Base-by-base conservation (phyloP, 2,888 invertebrate genomes). In the Pammene fasciana region DNA sequence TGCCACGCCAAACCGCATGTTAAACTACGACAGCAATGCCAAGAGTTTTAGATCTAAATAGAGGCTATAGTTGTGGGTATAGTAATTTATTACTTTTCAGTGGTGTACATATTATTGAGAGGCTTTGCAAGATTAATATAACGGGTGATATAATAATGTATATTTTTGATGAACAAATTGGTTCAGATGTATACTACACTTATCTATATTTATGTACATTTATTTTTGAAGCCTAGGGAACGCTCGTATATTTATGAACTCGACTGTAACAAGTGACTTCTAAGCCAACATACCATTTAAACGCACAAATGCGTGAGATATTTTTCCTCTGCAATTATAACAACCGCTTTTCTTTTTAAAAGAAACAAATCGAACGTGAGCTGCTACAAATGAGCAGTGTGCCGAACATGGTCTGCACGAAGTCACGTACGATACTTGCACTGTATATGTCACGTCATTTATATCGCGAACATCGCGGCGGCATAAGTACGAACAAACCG, bases 341-440 rank as follows among this genome's bases (percentile, higher is more conserved):
- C 34, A 46, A 59, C 10, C 5, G 5, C 11, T 13, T 11, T 11
- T 10, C 46, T 59, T n/a, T 26, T 13, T 34, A 36, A 61, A 48
- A 18, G 14, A 38, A 50, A 38, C 61, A 38, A 38, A 48, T 60
- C 16, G 61, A 38, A 50, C 61, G 61, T 38, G 61, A 36, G 11
- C 48, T 36, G 48, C 61, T 38, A 62, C 38, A 52, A 62, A 62
- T 52, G 62, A 62, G 16, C 16, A 38, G 48, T 38, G 48, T 38
- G 38, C 50, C 50, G 16, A 50, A 50, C 50, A 62, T 52, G 50
- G 62, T 18, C 50, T 6, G 50, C 50, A 10, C 18, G 62, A 9
- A 62, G 62, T 18, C 61, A 38, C 61, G 61, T 62, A 50, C 62
- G 18, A 52, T n/a, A 61, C 36, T 38, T 18, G 18, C 50, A 52